Base-by-base conservation (phyloP, 2,888 invertebrate genomes). In the Globia sparganii region DNA sequence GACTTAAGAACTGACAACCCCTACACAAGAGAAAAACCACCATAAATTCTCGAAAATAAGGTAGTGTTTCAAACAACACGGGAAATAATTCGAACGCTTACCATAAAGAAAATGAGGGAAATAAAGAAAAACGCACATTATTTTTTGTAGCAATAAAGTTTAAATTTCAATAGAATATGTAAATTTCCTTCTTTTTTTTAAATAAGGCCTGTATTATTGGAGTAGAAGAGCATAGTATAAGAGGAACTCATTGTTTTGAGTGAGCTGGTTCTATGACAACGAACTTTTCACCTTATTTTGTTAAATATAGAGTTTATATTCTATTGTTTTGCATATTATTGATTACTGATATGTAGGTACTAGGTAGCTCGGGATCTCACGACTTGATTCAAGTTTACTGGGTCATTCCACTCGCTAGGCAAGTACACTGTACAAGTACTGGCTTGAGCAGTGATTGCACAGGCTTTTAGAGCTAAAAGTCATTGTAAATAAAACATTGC, bases 381-480 rank as follows among this genome's bases (percentile, higher is more conserved):
- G 84, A 72, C 83, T 88, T 43, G 81, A 85, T 86, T 90, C 90
- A 90, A 90, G 89, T 90, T 90, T 90, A 90, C 86, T 90, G 72
- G 90, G 89, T 87, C 89, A 88, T 90, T 89, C 87, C 87, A 87
- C 89, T 90, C 87, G 72, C 81, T 66, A 68, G 75, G 80, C 77
- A 72, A 82, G 86, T 83, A 77, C 15, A 61, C 9, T 53, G 76
- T 43, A 5, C 64, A 49, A 83, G 78, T 84, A 80, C 81, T 74
- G n/a, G 64, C 56, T 31, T 31, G 34, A 67, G 72, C 65, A 83
- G 67, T 75, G 64, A 79, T 80, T 77, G 65, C 69, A 62, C 61
- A 61, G 68, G 62, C 49, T 74, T 69, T 84, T 68, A 74, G 31
- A 43, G 37, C 5, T n/a, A 59, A 37, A 70, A 66, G 43, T 66